A percentile compares a stretch with the other conserved stretches of the same genome.
Conservation (phyloP, 2,113 vertebrate genomes). For the Tachycineta bicolor region DNA sequence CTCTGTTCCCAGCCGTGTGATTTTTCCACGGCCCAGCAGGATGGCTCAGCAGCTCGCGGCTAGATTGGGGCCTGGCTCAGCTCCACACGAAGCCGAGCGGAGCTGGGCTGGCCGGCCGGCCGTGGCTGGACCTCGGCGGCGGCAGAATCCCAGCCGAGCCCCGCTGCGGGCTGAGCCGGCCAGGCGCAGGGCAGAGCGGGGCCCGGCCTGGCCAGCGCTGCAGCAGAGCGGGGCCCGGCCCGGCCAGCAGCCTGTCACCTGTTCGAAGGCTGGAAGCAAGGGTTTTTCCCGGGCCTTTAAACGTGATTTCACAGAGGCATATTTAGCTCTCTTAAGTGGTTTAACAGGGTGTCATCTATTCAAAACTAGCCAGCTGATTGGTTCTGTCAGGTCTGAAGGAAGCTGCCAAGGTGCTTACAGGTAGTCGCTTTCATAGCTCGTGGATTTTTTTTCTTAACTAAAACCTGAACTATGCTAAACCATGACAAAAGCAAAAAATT, state of each 20-base stretch:
- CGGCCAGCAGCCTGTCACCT: background rate
- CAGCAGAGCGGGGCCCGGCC: too few relatives aligned
- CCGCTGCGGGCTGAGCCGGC: too few relatives aligned
- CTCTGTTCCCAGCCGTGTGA: background rate
- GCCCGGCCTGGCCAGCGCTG: too few relatives aligned
- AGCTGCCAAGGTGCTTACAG: background rate
- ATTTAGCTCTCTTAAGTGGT: background rate
- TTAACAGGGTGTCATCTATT: background rate
- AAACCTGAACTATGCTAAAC: background rate
- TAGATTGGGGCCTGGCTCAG: too few relatives aligned
- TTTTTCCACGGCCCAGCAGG: background rate
- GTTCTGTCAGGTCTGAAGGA: background rate
- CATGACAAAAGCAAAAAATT: background rate
- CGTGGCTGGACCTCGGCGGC: background rate
- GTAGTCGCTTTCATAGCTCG: background rate
- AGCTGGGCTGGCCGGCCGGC: too few relatives aligned
- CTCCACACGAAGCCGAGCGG: too few relatives aligned
- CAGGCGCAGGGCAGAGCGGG: too few relatives aligned
- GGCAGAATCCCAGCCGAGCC: too few relatives aligned
- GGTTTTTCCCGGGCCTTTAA: background rate
- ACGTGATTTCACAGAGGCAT: background rate
- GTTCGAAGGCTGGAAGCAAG: background rate
- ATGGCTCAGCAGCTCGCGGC: background rate
- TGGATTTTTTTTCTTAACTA: background rate
- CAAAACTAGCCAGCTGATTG: background rate